These are phyloP conservation scores for Microcebus jonahi DNA, from an alignment of 2,113 vertebrate species.

Conservation along the genomic window DNA sequence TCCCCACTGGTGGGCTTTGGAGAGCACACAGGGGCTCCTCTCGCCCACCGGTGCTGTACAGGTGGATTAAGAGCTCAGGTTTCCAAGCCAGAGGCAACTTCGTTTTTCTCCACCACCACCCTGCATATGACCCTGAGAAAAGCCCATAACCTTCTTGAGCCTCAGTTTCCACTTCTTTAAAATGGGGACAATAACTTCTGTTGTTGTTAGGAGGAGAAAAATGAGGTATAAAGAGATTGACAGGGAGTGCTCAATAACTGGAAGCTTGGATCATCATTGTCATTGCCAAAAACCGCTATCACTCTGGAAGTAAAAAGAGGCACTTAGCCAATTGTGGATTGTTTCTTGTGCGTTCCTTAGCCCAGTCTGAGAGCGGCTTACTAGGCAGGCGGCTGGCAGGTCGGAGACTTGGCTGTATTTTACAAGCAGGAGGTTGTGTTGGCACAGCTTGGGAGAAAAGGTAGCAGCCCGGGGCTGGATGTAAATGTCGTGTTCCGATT, in stretches of 20 bases:
- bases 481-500: slow-evolving; percentile 40
- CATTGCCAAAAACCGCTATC: slow-evolving; percentile 16
- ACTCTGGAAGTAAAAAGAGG: background rate
- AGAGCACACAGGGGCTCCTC: background rate
- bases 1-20: background rate
- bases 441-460: slow-evolving; percentile 66
- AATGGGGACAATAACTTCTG: background rate
- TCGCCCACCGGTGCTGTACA: background rate
- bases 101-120: background rate
- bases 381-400: slow-evolving; percentile 51
- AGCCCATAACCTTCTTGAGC: background rate
- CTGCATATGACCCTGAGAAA: background rate
- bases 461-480: background rate
- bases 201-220: background rate
- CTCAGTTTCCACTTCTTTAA: slow-evolving; percentile 49
- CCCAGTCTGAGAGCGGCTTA: slow-evolving; percentile 40
- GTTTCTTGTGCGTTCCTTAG: background rate
- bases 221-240: background rate
- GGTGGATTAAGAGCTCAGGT: background rate
- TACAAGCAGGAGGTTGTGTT: slow-evolving; percentile 53
- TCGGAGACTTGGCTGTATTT: slow-evolving; percentile 32
- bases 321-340: background rate
- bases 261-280: background rate
- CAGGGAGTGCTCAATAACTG: background rate
- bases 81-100: background rate